Base-by-base conservation (phyloP, 2,888 invertebrate genomes). In the Clivina fossor region DNA sequence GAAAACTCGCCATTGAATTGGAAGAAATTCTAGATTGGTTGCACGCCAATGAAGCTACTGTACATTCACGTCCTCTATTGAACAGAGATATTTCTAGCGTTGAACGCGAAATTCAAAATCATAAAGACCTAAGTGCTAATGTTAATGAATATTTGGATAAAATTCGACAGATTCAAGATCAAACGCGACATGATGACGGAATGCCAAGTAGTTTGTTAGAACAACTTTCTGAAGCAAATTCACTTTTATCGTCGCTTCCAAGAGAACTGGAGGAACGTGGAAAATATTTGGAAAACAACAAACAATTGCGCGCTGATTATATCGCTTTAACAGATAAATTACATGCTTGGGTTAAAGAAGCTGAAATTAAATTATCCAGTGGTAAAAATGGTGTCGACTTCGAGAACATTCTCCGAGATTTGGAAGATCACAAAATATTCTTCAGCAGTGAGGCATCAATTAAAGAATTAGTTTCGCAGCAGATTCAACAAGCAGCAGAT, bases 381-480 rank as follows among this genome's bases (percentile, higher is more conserved):
- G 85, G 86, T 60, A 88, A 88, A 66, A 87, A 89, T 60, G 93
- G 93, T 9, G 86, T 94, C 4, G 90, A 95, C 70, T 93, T 92
- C 67, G 89, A 90, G 64, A 90, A 90, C 62, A 85, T 94, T 5
- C 78, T 86, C 41, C 78, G 83, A 4, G 90, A 93, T 67, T 77
- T 95, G 18, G 90, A 92, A 68, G 90, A 93, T 65, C 93, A 93
- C 68, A 92, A 90, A 74, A 81, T 84, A 30, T 92, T 90, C 81
- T 92, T 92, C 71, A 83, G 85, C 59, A 86, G 86, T 33, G 90
- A 92, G 66, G 78, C 83, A 0, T 80, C 83, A 16, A 87, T 90
- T 69, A 84, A 87, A 57, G 89, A 90, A 66, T 76, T 92, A 61
- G 87, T 92, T 3, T 85, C 88, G 1, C 88, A 88, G 61, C 83